Base-by-base conservation (phyloP, 1,140 invertebrate species). In the Heterodera carotae region DNA sequence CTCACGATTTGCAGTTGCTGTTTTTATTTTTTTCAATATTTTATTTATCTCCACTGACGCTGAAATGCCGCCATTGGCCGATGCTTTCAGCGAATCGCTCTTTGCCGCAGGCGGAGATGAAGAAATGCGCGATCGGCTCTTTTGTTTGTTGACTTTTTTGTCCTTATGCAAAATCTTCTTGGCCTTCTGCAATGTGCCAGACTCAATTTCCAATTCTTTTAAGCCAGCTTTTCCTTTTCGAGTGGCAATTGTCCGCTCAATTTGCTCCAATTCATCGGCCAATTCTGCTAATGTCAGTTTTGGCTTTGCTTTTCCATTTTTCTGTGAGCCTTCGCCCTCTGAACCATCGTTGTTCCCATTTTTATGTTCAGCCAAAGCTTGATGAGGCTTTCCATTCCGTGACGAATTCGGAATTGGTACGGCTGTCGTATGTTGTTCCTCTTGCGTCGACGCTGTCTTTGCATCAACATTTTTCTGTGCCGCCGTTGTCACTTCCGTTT, bases 261-360 rank as follows among this genome's bases (percentile, higher is more conserved):
- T 74, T 64, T 74, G 25, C 64, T 74, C 62, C 25, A 74, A 34
- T 34, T 74, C 71, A 2, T 66, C 56, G 12, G 71, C 71, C 25
- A 74, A 34, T 74, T 74, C 71, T 25, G 71, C 27, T 12, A 74
- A 64, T 18, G 71, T 74, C 39, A 59, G 36, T 36, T 74, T 74
- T 27, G 43, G 25, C 31, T 39, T 18, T 62, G 48, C 12, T 74
- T 74, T 31, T 60, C 33, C 48, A 34, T n/a, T 12, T 2, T 43
- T 56, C 25, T 64, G 43, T 64, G 12, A 1, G 27, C 31, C 15
- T 34, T 74, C 56, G 29, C 34, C 71, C 64, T 74, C 59, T 43
- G 15, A 29, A 6, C 0, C 25, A 12, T 66, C 12, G 8, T 66
- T 29, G 25, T 66, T 66, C 10, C 6, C 29, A 31, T 66, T 34